These are phyloP conservation scores for Hypercompe scribonia DNA, from an alignment of 2,888 invertebrate genomes.

Conservation along the genomic window DNA sequence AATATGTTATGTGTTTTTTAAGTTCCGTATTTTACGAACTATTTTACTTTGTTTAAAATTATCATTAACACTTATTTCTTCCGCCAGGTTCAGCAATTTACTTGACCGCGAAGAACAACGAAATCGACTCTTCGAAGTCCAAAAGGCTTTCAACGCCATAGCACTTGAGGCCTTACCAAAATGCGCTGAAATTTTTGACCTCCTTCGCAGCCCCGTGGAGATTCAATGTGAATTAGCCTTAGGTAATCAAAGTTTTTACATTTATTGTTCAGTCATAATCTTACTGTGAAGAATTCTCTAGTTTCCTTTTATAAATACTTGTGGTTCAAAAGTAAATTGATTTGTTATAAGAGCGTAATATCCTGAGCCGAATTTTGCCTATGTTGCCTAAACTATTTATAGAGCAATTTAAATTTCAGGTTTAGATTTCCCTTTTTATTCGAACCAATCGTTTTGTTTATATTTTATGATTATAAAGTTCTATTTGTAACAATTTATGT, in stretches of 20 bases:
- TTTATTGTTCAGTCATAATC: conserved; percentile 12
- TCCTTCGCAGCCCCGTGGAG: conserved; percentile 78
- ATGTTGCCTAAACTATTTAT: no score
- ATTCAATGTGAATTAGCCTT: conserved; percentile 79
- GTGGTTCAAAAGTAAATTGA: neutral
- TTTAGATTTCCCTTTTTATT: no score
- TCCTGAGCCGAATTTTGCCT: no score
- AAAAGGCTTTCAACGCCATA: conserved; percentile 76
- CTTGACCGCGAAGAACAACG: conserved; percentile 77
- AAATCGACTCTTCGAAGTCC: conserved; percentile 73
- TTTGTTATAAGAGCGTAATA: conserved; percentile 11
- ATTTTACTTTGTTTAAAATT: neutral
- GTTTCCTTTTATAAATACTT: conserved; percentile 12
- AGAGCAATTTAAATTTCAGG: no score
- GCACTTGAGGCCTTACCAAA: conserved; percentile 70
- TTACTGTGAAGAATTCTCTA: conserved; percentile 13
- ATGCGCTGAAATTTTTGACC: conserved; percentile 65
- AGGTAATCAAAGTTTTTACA: conserved; percentile 42
- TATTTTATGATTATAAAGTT: no score
- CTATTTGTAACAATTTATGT: no score
- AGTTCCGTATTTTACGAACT: no score
- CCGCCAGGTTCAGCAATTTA: conserved; percentile 75
- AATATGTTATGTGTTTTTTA: neutral
- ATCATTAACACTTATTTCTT: neutral
- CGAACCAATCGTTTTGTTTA: no score